Conservation (phyloP, 2,113 vertebrate species). For the Condylura cristata region DNA sequence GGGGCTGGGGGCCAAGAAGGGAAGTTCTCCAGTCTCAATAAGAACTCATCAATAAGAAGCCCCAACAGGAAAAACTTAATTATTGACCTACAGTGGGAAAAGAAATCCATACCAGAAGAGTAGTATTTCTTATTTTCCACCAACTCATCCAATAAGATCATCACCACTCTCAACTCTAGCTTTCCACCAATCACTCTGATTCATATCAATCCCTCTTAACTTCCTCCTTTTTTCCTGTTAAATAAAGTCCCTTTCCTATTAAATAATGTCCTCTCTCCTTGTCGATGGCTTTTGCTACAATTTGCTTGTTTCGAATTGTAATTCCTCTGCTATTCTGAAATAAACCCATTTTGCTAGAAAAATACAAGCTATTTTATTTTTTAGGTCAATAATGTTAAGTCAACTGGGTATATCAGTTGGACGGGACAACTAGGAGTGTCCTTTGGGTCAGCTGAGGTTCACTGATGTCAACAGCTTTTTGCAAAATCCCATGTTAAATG, state of each 20-base stretch:
- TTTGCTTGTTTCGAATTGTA: background rate
- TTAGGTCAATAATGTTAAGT: background rate
- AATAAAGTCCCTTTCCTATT: background rate
- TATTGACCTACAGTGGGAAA: background rate
- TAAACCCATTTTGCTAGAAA: background rate
- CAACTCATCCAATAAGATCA: background rate
- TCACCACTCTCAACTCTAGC: background rate
- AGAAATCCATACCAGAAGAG: background rate
- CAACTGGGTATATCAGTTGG: rapidly evolving
- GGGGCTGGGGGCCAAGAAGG: too few relatives aligned
- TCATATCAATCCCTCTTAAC: background rate
- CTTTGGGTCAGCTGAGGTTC: rapidly evolving
- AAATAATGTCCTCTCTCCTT: background rate
- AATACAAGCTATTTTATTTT: background rate
- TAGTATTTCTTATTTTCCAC: background rate
- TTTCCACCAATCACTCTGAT: background rate
- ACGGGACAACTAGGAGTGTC: too few relatives aligned
- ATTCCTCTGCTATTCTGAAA: background rate
- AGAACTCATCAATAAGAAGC: too few relatives aligned
- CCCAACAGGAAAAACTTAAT: too few relatives aligned
- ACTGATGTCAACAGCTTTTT: background rate
- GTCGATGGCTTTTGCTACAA: background rate
- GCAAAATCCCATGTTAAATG: background rate
- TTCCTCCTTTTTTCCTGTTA: background rate
- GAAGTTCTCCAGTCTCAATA: too few relatives aligned